phyloP scores from a whole-genome alignment of 2,888 invertebrate genomes.

The Tethea ocularis region DNA sequence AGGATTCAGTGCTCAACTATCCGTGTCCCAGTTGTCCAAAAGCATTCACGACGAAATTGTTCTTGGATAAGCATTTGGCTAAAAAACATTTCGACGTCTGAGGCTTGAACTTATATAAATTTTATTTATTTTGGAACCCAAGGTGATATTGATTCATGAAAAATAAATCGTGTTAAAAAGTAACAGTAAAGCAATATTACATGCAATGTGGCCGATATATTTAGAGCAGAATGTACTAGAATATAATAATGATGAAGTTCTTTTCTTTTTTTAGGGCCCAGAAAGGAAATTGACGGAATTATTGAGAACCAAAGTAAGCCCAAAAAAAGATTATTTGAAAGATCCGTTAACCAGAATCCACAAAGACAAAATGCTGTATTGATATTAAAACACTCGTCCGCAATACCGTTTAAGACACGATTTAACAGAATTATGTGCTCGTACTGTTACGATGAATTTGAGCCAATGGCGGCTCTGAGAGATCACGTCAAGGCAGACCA shows the following conservation, averaged over 20 bases:
- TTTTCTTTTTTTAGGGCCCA: slow-evolving; percentile 80
- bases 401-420: slow-evolving; percentile 76
- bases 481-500: slow-evolving; percentile 67
- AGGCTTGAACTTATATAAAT: slow-evolving; percentile 15
- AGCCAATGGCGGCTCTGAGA: slow-evolving; percentile 68
- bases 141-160: neutral
- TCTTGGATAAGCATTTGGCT: slow-evolving; percentile 81
- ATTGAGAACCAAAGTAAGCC: slow-evolving; percentile 69
- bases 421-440: slow-evolving; percentile 77
- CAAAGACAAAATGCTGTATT: slow-evolving; percentile 77
- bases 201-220: slow-evolving; percentile 9
- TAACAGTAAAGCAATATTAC: neutral
- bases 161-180: neutral
- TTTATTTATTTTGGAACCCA: neutral
- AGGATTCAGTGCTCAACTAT: slow-evolving; percentile 70
- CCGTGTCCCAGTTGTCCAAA: slow-evolving; percentile 79
- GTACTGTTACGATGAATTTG: slow-evolving; percentile 75
- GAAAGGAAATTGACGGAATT: slow-evolving; percentile 68
- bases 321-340: slow-evolving; percentile 78
- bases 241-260: slow-evolving; percentile 70
- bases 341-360: slow-evolving; percentile 77
- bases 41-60: slow-evolving; percentile 80
- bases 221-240: slow-evolving; percentile 41
- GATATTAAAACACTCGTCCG: slow-evolving; percentile 70
- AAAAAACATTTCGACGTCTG: slow-evolving; percentile 78